Evolutionary conservation across 2,113 vertebrate genomes (phyloP).

Genomic region (Trematocara zebra): DNA sequence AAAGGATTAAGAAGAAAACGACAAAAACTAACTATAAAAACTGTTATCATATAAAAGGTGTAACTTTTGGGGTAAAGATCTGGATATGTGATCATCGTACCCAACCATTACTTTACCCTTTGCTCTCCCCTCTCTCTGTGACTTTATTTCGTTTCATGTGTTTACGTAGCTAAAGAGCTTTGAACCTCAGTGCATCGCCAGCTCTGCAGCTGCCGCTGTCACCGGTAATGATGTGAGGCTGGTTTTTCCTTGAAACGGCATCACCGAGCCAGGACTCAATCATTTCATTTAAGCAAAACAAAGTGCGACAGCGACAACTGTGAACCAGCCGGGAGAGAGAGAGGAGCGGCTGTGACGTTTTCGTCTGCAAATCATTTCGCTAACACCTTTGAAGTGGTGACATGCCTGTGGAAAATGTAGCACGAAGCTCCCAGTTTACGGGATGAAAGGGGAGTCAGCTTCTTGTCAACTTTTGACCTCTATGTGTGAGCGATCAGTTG

Average conservation of each 20-base stretch:
- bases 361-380: conserved; percentile 47
- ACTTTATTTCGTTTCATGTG: conserved; percentile 29
- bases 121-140: not conserved
- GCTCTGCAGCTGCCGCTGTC: conserved; percentile 35
- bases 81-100: not conserved
- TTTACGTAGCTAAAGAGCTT: conserved; percentile 33
- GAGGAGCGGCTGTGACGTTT: not conserved
- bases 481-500: conserved; percentile 15
- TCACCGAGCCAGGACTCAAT: conserved; percentile 46
- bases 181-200: conserved; percentile 34
- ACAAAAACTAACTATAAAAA: not conserved
- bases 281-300: conserved; percentile 60
- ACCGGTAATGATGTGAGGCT: conserved; percentile 53
- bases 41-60: not conserved
- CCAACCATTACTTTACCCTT: not conserved
- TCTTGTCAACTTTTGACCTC: conserved; percentile 64
- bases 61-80: not conserved
- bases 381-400: conserved; percentile 57
- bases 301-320: conserved; percentile 57
- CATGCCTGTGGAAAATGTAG: conserved; percentile 39
- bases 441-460: conserved; percentile 52
- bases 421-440: conserved; percentile 4
- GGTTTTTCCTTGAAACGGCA: conserved; percentile 19
- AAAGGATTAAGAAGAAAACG: not conserved
- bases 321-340: conserved; percentile 16